Evolutionary conservation across 2,797 vertebrate genomes (phyloP), one percentile per base, ranked within the genome.

Genomic region (Borostomias antarcticus): DNA sequence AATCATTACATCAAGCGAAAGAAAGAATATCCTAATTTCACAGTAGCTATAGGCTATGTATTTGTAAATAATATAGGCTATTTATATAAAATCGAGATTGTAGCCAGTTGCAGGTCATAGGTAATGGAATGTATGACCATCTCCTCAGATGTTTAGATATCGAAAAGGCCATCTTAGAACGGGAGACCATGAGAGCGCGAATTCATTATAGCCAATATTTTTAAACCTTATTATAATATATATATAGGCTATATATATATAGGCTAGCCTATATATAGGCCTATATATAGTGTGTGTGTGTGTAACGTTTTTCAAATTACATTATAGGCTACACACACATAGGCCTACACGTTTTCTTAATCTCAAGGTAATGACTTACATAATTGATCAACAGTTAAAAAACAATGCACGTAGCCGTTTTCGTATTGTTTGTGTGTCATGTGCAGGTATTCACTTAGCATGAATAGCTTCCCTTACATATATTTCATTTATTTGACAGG

Each of bases 391-490:
- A 33, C 17, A 3, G 17, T 6, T 26, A 70, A 45, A n/a, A 45
- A 17, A 43, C 40, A 1, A 43, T 11, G 9, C 40, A 45, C 17
- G 6, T 45, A n/a, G n/a, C 15, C 15, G 15, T 15, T 17, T 45
- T 45, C 40, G 40, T 17, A 13, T 45, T 45, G 40, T 40, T 45
- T 48, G 21, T 25, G 33, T 47, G 25, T 37, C 9, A 35, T 29
- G 5, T 10, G n/a, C n/a, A n/a, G n/a, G 53, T 11, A 45, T 51
- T 13, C 21, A 4, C 4, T 17, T 50, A 70, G 29, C 51, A 56
- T 56, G n/a, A 56, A 58, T 62, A 23, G 58, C 60, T 58, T 1
- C 40, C 58, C 45, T 53, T 64, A 28, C 62, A 33, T 25, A 13
- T 23, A 15, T 28, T 61, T 40, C 25, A 35, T 47, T 29, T 30